A percentile compares a stretch with the other conserved stretches of the same genome.
Conservation (phyloP, 2,797 vertebrate species). For the Zonotrichia albicollis region DNA sequence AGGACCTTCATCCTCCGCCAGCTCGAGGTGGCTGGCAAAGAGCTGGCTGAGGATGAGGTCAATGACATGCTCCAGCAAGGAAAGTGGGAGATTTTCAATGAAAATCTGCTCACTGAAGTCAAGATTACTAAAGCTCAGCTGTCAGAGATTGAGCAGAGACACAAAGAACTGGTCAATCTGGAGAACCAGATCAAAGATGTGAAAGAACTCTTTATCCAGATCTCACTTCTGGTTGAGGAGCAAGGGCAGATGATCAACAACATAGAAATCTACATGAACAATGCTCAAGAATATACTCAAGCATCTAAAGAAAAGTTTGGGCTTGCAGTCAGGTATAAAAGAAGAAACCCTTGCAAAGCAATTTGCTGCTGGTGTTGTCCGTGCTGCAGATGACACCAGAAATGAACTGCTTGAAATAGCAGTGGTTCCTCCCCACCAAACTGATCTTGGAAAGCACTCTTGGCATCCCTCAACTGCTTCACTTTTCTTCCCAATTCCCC, state of each 20-base stretch:
- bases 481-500: neutral
- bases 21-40: conserved; percentile 89
- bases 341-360: conserved; percentile 83
- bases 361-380: conserved; percentile 92
- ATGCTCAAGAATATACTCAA: conserved; percentile 86
- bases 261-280: conserved; percentile 87
- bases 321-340: conserved; percentile 86
- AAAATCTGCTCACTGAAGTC: conserved; percentile 89
- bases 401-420: neutral
- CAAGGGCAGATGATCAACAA: conserved; percentile 88
- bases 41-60: conserved; percentile 87
- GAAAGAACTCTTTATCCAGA: conserved; percentile 88
- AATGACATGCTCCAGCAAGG: conserved; percentile 90
- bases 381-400: conserved; percentile 76
- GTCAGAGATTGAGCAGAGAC: conserved; percentile 92
- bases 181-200: conserved; percentile 93
- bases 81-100: conserved; percentile 96
- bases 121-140: conserved; percentile 90
- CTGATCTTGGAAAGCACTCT: neutral
- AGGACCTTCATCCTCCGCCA: conserved; percentile 91
- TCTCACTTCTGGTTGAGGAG: conserved; percentile 89
- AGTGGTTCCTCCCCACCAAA: neutral
- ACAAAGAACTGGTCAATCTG: conserved; percentile 88
- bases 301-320: conserved; percentile 87
- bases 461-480: neutral